Percentiles rank a stretch among this genome's conserved stretches.
Evolutionary conservation across 2,113 vertebrate species (phyloP).

Genomic region (Pedetes capensis): DNA sequence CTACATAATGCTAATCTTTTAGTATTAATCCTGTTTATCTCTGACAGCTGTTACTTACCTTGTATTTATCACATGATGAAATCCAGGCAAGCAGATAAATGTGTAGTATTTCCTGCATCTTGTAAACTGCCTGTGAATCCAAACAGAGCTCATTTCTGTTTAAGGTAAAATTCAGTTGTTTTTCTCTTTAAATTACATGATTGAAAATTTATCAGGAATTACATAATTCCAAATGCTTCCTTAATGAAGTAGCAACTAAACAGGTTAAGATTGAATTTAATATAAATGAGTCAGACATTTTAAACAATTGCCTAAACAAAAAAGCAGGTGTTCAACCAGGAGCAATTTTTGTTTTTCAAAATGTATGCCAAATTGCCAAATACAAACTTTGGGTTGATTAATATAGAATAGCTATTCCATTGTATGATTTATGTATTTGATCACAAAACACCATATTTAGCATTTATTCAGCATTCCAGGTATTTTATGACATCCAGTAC

Average conservation of each 20-base stretch:
- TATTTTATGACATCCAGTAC: not conserved
- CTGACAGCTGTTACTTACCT: not conserved
- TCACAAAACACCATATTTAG: not conserved
- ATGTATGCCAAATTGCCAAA: not conserved
- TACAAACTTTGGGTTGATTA: not conserved
- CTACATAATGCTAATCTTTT: not conserved
- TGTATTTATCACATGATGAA: conserved; percentile 38
- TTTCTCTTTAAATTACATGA: conserved; percentile 40
- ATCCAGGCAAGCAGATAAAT: conserved; percentile 42
- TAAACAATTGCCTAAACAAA: conserved; percentile 29
- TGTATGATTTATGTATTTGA: not conserved
- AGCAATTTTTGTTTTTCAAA: conserved; percentile 12
- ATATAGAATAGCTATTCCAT: not conserved
- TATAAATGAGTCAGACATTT: conserved; percentile 34
- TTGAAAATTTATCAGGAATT: conserved; percentile 18
- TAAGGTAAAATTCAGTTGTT: not conserved
- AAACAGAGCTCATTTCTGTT: conserved; percentile 31
- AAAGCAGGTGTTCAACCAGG: not conserved
- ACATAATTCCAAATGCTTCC: conserved; percentile 38
- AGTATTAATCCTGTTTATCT: not conserved
- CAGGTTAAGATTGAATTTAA: conserved; percentile 21
- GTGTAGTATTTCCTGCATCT: conserved; percentile 39
- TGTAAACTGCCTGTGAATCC: not conserved
- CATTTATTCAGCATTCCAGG: conserved; percentile 3
- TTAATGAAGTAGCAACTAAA: conserved; percentile 21